Base-by-base conservation (phyloP, 1,140 invertebrate species). In the Mya arenaria region DNA sequence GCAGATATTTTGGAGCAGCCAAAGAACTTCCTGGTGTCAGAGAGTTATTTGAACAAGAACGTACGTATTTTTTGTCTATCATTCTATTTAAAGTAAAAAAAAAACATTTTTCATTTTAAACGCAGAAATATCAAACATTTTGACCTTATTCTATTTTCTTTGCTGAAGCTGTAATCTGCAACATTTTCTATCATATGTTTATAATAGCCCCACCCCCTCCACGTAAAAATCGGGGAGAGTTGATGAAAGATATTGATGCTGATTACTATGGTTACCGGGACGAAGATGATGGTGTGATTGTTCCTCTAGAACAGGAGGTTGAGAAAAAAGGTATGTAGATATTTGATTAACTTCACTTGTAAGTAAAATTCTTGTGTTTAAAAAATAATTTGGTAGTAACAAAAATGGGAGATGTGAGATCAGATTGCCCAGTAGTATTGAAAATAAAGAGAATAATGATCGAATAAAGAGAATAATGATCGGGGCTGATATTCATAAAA, bases 221-320 rank as follows among this genome's bases (percentile, higher is more conserved):
- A 0, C 94, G 97, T 58, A 98, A 98, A 93, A 98, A 97, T 0
- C 95, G 98, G 69, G 97, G 97, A 0, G 99, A 99, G 93, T 93
- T 99, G 39, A 99, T 99, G 98, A 97, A 98, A 89, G 96, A 99
- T 89, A 97, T 99, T 28, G 98, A 99, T 94, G 98, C 98, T 0
- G 97, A 99, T 93, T 99, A 99, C 93, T 99, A 99, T 94, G 99
- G 99, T 0, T 99, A 99, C 91, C 94, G 98, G 89, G 98, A 99
- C 93, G 98, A 99, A 89, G 99, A 99, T 90, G 99, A 99, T 93
- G 98, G 98, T 0, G 95, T 99, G 56, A 93, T 99, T 23, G 93
- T 97, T 81, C 98, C 98, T 0, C 90, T 99, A 1, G 99, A 99
- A 93, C 93, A 95, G 77, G 95, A 95, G 88, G 95, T 95, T 41